Percentiles rank a stretch among this genome's conserved stretches.
Evolutionary conservation across 2,888 invertebrate genomes (phyloP).

Genomic region (Molanna angustata): DNA sequence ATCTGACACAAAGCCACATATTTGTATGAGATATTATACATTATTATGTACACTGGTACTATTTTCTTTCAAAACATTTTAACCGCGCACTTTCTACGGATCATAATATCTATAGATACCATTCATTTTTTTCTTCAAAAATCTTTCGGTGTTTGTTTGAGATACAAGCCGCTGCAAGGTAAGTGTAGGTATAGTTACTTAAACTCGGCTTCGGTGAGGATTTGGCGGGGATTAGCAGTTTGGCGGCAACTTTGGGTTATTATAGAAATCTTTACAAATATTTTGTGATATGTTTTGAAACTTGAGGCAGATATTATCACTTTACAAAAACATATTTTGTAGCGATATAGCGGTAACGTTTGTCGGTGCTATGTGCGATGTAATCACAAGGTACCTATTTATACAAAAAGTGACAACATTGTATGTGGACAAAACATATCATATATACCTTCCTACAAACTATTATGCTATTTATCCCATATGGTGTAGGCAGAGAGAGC

Average conservation of each 20-base stretch:
- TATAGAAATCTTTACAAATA: constrained; percentile 12
- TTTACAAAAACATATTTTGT: neutral
- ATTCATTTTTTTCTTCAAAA: constrained; percentile 9
- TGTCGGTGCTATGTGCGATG: no score
- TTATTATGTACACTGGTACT: constrained; percentile 25
- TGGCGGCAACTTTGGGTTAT: constrained; percentile 27
- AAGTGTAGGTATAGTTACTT: constrained; percentile 20
- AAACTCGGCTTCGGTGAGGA: constrained; percentile 17
- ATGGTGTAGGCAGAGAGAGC: no score
- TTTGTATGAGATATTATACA: constrained; percentile 27
- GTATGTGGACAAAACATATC: no score
- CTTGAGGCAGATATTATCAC: constrained; percentile 5
- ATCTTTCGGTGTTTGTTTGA: no score
- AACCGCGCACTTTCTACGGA: constrained; percentile 18
- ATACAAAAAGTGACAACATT: no score
- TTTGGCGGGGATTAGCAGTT: constrained; percentile 21
- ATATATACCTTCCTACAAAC: no score
- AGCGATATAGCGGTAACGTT: no score
- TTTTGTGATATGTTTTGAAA: constrained; percentile 4
- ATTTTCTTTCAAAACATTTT: constrained; percentile 16
- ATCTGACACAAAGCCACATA: constrained; percentile 28
- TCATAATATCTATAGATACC: constrained; percentile 21
- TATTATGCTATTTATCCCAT: no score
- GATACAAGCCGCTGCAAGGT: constrained; percentile 3
- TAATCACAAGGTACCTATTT: no score